These are phyloP conservation scores for Ophonus ardosiacus DNA, from an alignment of 2,888 invertebrate species.

Conservation along the genomic window DNA sequence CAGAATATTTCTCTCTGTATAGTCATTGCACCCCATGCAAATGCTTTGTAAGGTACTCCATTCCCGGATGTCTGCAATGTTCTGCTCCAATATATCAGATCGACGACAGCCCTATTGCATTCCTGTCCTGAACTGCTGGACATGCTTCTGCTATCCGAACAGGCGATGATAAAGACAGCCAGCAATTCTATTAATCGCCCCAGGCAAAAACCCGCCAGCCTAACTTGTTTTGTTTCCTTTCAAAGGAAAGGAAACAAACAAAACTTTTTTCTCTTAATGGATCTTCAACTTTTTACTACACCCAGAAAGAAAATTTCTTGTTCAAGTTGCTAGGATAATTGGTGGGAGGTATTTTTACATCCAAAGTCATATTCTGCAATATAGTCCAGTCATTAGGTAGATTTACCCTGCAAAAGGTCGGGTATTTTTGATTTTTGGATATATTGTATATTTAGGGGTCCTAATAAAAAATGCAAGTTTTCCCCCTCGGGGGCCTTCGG, in stretches of 20 bases:
- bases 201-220: conserved; percentile 48
- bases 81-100: too few species aligned
- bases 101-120: not conserved
- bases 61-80: too few species aligned
- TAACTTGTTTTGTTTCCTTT: conserved; percentile 56
- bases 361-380: not conserved
- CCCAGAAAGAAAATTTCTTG: conserved; percentile 4
- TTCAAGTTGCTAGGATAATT: not conserved
- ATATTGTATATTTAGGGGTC: too few species aligned
- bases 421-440: too few species aligned
- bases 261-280: conserved; percentile 52
- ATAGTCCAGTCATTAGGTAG: too few species aligned
- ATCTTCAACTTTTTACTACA: conserved; percentile 52
- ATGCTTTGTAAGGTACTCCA: too few species aligned
- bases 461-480: too few species aligned
- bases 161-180: conserved; percentile 44
- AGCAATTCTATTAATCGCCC: conserved; percentile 54
- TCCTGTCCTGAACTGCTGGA: not conserved
- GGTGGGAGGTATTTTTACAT: not conserved
- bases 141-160: not conserved
- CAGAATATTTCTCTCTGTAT: too few species aligned
- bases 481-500: too few species aligned
- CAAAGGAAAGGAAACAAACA: conserved; percentile 48
- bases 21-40: too few species aligned
- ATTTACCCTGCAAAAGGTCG: too few species aligned